These are phyloP conservation scores for Dorcus hopei DNA, from an alignment of 2,888 invertebrate species.

Conservation along the genomic window DNA sequence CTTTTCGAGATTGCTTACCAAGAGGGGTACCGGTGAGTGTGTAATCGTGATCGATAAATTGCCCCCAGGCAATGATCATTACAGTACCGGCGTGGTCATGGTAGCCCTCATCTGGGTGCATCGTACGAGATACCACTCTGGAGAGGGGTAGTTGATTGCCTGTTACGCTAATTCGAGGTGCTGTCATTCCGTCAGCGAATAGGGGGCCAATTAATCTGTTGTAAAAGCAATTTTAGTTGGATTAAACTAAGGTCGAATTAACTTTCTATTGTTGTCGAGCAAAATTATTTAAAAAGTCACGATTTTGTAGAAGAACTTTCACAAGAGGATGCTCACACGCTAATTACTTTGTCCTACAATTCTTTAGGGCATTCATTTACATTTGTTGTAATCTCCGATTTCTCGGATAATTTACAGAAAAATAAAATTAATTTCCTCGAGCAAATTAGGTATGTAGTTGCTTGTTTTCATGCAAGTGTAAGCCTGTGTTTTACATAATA, in stretches of 20 bases:
- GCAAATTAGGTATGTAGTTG: too few relatives aligned
- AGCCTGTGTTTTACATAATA: too few relatives aligned
- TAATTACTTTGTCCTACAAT: too few relatives aligned
- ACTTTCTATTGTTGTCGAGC: too few relatives aligned
- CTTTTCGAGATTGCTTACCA: constrained; percentile 54
- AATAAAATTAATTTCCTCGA: too few relatives aligned
- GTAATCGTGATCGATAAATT: constrained; percentile 93
- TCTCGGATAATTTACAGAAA: too few relatives aligned
- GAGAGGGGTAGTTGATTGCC: constrained; percentile 77
- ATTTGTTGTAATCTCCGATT: too few relatives aligned
- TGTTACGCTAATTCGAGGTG: constrained; percentile 76
- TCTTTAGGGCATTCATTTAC: too few relatives aligned
- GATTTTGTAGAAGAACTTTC: too few relatives aligned
- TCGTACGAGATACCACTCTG: constrained; percentile 81
- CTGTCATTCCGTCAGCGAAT: constrained; percentile 80
- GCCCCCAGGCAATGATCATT: constrained; percentile 92
- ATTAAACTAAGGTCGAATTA: background rate
- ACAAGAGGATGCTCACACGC: too few relatives aligned
- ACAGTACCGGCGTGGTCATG: constrained; percentile 93
- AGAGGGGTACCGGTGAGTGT: constrained; percentile 85
- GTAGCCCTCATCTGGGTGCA: constrained; percentile 90
- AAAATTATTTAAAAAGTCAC: too few relatives aligned
- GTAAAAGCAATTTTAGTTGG: constrained; percentile 6
- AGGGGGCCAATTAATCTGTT: constrained; percentile 71
- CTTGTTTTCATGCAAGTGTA: too few relatives aligned